Percentiles rank a stretch among this genome's conserved stretches.
Evolutionary conservation across 1,140 invertebrate genomes (phyloP).

Genomic region (Cataglyphis hispanica): DNA sequence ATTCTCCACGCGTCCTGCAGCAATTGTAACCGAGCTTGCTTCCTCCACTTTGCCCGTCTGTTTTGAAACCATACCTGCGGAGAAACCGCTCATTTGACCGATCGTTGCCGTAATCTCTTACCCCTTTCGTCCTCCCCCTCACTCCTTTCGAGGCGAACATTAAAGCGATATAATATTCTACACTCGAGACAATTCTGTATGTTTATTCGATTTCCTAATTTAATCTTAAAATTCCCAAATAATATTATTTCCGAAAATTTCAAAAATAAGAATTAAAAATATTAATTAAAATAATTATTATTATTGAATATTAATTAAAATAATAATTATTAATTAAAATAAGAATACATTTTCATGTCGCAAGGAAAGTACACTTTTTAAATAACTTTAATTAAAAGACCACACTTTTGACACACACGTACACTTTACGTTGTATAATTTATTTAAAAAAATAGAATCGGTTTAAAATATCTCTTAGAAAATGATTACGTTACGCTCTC

Average conservation of each 20-base stretch:
- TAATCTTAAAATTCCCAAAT: background rate
- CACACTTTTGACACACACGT: background rate
- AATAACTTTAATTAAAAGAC: no score
- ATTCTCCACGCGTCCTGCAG: constrained; percentile 96
- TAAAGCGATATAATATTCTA: background rate
- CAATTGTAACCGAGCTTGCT: constrained; percentile 93
- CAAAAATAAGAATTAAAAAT: no score
- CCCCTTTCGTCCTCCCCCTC: background rate
- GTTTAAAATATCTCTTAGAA: background rate
- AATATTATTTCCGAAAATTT: background rate
- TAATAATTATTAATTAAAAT: no score
- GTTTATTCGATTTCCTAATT: background rate
- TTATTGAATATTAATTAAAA: no score
- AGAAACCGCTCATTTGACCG: constrained; percentile 33
- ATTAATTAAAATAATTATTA: no score
- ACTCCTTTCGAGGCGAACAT: background rate
- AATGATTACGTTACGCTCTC: background rate
- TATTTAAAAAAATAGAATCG: no score
- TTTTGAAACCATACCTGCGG: constrained; percentile 95
- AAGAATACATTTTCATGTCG: no score
- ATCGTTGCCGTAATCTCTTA: constrained; percentile 7
- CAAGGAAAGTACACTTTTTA: no score
- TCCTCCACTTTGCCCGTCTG: constrained; percentile 94
- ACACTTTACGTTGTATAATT: background rate
- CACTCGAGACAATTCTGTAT: no score